These are phyloP conservation scores for Botia almorhae DNA, from an alignment of 2,797 vertebrate genomes.

Conservation along the genomic window DNA sequence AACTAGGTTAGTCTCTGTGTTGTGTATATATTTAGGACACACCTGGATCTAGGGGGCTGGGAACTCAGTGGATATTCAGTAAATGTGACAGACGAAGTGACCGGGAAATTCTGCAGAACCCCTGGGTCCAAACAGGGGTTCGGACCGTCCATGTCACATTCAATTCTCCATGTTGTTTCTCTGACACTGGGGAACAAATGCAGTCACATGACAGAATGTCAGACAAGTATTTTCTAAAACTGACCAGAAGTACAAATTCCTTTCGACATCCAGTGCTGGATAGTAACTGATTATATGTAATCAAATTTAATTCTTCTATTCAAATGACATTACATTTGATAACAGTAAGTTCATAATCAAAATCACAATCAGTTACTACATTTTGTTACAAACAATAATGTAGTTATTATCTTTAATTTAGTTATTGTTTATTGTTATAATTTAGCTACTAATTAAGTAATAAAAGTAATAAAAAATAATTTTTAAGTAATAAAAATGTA, in stretches of 20 bases:
- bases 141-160: slow-evolving; percentile 76
- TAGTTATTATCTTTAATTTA: no score
- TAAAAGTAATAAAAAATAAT: no score
- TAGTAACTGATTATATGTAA: no score
- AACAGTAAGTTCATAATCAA: no score
- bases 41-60: slow-evolving; percentile 83
- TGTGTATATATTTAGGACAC: slow-evolving; percentile 14
- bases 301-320: no score
- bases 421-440: no score
- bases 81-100: slow-evolving; percentile 88
- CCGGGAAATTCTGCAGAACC: slow-evolving; percentile 74
- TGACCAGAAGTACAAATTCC: not conserved
- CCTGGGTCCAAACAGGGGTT: slow-evolving; percentile 70
- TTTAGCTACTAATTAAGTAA: no score
- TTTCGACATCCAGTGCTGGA: no score
- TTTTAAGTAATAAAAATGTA: no score
- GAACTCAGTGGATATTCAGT: slow-evolving; percentile 78
- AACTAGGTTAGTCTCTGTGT: not conserved
- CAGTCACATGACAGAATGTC: not conserved
- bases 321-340: no score
- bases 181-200: slow-evolving; percentile 75
- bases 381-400: no score
- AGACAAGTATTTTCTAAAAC: not conserved
- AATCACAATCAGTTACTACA: no score
- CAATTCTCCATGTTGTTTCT: slow-evolving; percentile 78